Percentiles rank a stretch among this genome's conserved stretches.
phyloP scores from a whole-genome alignment of 2,797 vertebrate species.

The Cuniculus paca region DNA sequence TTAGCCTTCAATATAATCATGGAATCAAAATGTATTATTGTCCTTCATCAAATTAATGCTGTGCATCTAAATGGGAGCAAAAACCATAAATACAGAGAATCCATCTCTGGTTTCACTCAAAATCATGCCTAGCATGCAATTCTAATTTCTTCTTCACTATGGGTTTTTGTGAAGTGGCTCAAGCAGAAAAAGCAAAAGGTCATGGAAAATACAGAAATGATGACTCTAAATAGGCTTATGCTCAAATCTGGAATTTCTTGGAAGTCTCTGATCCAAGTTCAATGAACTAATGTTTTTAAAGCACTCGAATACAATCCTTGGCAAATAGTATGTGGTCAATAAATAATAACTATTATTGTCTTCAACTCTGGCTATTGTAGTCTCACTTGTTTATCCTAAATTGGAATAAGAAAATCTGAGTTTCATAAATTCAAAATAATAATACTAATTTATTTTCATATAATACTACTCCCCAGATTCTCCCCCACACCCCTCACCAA shows the following conservation, averaged over 20 bases:
- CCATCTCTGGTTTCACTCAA: not conserved
- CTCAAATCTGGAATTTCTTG: conserved; percentile 28
- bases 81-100: not conserved
- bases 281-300: not conserved
- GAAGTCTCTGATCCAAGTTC: not conserved
- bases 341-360: conserved; percentile 6
- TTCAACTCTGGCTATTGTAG: not conserved
- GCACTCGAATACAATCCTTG: conserved; percentile 21
- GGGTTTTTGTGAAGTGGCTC: not conserved
- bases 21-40: conserved; percentile 14
- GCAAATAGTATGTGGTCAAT: not conserved
- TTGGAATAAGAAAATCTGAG: not conserved
- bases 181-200: not conserved
- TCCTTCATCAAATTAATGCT: not conserved
- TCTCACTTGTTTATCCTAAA: not conserved
- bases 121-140: not conserved
- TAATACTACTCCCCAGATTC: not conserved
- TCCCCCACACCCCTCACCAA: not conserved
- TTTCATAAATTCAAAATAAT: not conserved
- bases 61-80: not conserved
- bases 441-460: not conserved
- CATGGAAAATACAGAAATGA: not conserved
- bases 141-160: not conserved
- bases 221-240: not conserved
- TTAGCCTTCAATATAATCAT: not conserved